Evolutionary conservation across 1,140 invertebrate genomes (phyloP).

Genomic region (Frieseomelitta varia): DNA sequence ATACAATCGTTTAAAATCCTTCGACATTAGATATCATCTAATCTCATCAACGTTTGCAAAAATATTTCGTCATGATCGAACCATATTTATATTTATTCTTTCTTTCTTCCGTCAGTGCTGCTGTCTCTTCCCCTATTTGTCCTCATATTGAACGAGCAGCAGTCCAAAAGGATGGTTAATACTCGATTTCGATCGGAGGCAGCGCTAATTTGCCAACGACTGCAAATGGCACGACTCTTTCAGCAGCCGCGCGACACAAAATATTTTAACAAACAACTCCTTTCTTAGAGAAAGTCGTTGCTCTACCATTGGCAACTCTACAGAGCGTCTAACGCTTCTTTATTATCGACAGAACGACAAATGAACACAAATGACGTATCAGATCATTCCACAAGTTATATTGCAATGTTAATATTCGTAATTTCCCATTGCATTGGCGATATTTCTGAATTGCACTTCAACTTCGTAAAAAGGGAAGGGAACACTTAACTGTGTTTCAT

Average conservation of each 20-base stretch:
- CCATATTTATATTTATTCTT: background rate
- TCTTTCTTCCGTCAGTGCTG: background rate
- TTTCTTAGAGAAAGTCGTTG: background rate
- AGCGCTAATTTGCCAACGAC: background rate
- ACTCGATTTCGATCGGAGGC: background rate
- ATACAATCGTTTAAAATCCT: background rate
- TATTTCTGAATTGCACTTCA: background rate
- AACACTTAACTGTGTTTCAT: background rate
- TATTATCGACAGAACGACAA: background rate
- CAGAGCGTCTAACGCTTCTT: background rate
- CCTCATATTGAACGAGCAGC: background rate
- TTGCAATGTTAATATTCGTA: background rate
- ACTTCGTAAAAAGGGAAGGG: background rate
- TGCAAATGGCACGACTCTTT: constrained; percentile 17
- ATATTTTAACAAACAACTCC: background rate
- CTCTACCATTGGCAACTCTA: background rate
- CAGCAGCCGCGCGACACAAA: constrained; percentile 5
- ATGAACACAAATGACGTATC: background rate
- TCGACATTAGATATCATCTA: background rate
- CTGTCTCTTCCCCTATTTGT: background rate
- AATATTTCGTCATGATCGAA: background rate
- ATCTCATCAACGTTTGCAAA: background rate
- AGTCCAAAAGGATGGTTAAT: background rate
- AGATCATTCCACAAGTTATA: background rate
- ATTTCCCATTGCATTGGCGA: too few species aligned